phyloP scores from a whole-genome alignment of 2,113 vertebrate genomes.

The Drymodes brunneopygia region DNA sequence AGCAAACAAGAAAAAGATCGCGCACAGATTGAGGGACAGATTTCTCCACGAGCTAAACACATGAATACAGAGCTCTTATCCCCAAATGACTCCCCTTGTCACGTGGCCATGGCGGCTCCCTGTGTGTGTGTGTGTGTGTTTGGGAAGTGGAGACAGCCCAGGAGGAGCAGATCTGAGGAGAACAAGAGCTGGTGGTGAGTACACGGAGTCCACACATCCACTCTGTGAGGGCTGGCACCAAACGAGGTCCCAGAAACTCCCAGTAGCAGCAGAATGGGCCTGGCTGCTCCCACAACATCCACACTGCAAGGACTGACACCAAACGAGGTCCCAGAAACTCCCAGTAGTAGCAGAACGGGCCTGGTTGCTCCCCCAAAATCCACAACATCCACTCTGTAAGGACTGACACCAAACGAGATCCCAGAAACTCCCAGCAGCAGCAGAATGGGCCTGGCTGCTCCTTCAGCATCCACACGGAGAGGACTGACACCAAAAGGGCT shows the following conservation, averaged over 20 bases:
- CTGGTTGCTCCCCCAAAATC: neutral
- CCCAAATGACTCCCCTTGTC: slow-evolving; percentile 14
- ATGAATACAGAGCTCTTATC: slow-evolving; percentile 34
- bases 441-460: neutral
- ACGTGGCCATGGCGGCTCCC: neutral
- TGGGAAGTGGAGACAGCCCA: neutral
- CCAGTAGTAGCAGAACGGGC: neutral
- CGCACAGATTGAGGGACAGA: slow-evolving; percentile 60
- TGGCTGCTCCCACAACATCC: neutral
- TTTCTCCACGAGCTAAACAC: slow-evolving; percentile 37
- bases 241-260: neutral
- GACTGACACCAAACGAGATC: neutral
- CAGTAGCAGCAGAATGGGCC: neutral
- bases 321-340: fast-evolving
- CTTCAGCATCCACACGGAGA: neutral
- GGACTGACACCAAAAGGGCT: neutral
- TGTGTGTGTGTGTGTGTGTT: neutral
- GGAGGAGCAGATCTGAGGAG: neutral
- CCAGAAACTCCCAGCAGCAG: neutral
- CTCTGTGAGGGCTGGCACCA: neutral
- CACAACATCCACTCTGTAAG: neutral
- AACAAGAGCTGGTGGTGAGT: neutral
- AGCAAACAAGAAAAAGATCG: slow-evolving; percentile 49
- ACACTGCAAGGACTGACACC: neutral
- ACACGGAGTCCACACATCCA: neutral